A percentile compares a stretch with the other conserved stretches of the same genome.
Conservation (phyloP, 2,113 vertebrate species). For the Peromyscus leucopus region DNA sequence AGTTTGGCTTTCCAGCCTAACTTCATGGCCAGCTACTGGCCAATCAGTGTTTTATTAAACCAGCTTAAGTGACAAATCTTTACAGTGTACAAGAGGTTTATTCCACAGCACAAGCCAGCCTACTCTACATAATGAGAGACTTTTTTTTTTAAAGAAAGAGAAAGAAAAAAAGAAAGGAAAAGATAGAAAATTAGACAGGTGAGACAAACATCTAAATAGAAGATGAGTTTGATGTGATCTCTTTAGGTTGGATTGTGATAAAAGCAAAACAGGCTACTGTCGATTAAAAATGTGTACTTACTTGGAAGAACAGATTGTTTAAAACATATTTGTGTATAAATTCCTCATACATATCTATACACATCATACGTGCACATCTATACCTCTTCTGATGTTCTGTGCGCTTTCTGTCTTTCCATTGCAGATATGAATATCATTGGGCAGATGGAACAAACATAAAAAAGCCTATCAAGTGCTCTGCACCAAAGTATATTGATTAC, state of each 20-base stretch:
- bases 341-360: not conserved
- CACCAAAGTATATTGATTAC: slow-evolving; percentile 94
- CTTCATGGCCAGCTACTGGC: no score
- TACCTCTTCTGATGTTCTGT: slow-evolving; percentile 21
- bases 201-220: not conserved
- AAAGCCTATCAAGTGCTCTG: slow-evolving; percentile 94
- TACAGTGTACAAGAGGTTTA: no score
- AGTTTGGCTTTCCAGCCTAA: no score
- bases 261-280: not conserved
- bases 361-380: not conserved
- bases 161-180: not conserved
- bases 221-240: not conserved
- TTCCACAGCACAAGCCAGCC: not conserved
- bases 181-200: not conserved
- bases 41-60: no score
- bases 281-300: slow-evolving; percentile 36
- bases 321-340: slow-evolving; percentile 41
- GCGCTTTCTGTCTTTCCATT: slow-evolving; percentile 64
- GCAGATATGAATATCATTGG: slow-evolving; percentile 94
- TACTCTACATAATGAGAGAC: not conserved
- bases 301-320: slow-evolving; percentile 58
- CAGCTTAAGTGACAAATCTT: no score
- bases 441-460: slow-evolving; percentile 95
- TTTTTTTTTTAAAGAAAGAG: not conserved
- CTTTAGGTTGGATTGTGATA: slow-evolving; percentile 56